Percentiles rank a stretch among this genome's conserved stretches.
Conservation (phyloP, 1,140 invertebrate genomes). For the Trichonephila inaurata region DNA sequence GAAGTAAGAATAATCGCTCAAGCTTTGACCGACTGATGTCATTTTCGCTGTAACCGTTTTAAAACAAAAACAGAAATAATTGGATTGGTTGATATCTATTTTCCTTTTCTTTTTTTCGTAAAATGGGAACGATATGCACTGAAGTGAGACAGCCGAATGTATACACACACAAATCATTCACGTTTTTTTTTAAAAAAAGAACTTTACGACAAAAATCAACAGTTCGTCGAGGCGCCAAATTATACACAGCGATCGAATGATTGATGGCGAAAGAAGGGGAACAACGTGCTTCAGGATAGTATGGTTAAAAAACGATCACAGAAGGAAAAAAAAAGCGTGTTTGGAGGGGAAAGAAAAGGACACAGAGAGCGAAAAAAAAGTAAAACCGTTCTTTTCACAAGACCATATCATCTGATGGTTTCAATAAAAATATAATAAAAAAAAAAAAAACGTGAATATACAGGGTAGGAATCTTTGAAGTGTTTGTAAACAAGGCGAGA, state of each 20-base stretch:
- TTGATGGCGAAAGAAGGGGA: not conserved
- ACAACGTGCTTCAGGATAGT: not conserved
- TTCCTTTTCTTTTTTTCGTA: not conserved
- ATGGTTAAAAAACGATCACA: not conserved
- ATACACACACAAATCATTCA: too few species aligned
- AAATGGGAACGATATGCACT: too few species aligned
- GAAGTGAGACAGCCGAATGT: too few species aligned
- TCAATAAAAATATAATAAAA: not conserved
- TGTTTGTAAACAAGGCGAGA: constrained; percentile 44
- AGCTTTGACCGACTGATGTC: too few species aligned
- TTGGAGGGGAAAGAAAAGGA: not conserved
- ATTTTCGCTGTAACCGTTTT: too few species aligned
- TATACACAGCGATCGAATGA: not conserved
- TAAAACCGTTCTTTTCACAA: not conserved
- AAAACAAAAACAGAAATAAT: too few species aligned
- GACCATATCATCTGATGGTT: not conserved
- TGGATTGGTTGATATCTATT: not conserved
- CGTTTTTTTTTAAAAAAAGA: not conserved
- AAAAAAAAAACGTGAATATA: not conserved
- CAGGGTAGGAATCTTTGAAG: not conserved
- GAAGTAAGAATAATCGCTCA: too few species aligned
- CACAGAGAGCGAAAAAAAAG: not conserved
- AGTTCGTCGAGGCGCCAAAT: not conserved
- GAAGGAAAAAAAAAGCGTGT: too few species aligned
- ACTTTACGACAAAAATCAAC: not conserved